phyloP scores from a whole-genome alignment of 2,888 invertebrate genomes.

The Diabrotica balteata region DNA sequence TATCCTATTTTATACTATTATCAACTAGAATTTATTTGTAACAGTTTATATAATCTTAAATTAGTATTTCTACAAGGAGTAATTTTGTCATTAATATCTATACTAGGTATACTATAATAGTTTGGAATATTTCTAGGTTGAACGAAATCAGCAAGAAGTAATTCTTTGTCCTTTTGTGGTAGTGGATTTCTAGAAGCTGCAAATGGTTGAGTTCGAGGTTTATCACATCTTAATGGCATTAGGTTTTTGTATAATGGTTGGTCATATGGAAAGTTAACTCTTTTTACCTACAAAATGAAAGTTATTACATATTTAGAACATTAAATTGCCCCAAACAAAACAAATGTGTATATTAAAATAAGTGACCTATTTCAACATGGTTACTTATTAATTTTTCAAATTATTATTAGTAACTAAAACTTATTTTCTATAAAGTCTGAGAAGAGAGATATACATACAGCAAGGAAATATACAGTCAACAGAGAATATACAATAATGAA shows the following conservation, averaged over 20 bases:
- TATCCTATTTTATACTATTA: too few species aligned
- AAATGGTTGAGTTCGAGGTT: slow-evolving; percentile 33
- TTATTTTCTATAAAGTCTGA: too few species aligned
- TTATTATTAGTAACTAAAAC: too few species aligned
- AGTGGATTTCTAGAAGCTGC: slow-evolving; percentile 35
- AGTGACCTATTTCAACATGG: too few species aligned
- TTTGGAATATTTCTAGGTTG: slow-evolving; percentile 29
- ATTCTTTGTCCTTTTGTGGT: slow-evolving; percentile 46
- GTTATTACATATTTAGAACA: too few species aligned
- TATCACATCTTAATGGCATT: slow-evolving; percentile 43
- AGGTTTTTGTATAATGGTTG: slow-evolving; percentile 49
- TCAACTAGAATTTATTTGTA: slow-evolving; percentile 26
- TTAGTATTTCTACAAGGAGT: slow-evolving; percentile 26
- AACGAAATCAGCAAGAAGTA: slow-evolving; percentile 42
- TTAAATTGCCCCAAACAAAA: too few species aligned
- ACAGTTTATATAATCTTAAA: slow-evolving; percentile 37
- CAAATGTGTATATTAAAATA: too few species aligned
- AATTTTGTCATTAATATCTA: slow-evolving; percentile 32
- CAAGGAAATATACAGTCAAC: too few species aligned
- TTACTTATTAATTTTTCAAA: too few species aligned
- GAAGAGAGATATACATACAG: too few species aligned
- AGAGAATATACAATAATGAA: too few species aligned
- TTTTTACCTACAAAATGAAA: slow-evolving; percentile 26
- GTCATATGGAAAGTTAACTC: slow-evolving; percentile 48
- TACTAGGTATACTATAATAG: slow-evolving; percentile 38